Evolutionary conservation across 2,797 vertebrate species (phyloP), one percentile per base, ranked within the genome.

Genomic region (Echiichthys vipera): DNA sequence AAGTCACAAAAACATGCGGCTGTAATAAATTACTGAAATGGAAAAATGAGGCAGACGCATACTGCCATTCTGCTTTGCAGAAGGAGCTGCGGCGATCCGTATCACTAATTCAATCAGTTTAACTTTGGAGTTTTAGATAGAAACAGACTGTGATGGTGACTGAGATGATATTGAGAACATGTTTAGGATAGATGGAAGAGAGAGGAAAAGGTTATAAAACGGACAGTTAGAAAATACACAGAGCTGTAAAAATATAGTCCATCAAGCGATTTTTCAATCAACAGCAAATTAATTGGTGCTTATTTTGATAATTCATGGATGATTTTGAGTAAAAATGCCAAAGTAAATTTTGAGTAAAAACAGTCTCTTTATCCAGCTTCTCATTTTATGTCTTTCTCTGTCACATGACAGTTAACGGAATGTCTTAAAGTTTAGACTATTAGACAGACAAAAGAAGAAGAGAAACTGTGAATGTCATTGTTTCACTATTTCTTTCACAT

Each of bases 1-100:
- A 74, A 92, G 90, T 87, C 91, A 91, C 70, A 76, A 86, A 85
- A 92, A 91, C 87, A 91, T 12, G 62, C 76, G 80, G 84, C 75
- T 65, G 68, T 88, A 80, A 91, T 94, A 91, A 91, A 92, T 92
- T 79, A 91, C 55, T 17, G 65, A n/a, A 36, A 65, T 66, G 55
- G 39, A n/a, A 12, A 39, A 66, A 70, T 64, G 43, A 40, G 17
- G 62, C 67, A 67, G 49, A 58, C 71, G 37, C 69, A 65, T 39
- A 24, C 72, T 65, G 80, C 24, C 71, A 62, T 75, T 77, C 71
- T 73, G 71, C 53, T 81, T 84, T 40, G 34, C 63, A 75, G 73
- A 66, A 34, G 59, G 71, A 64, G 82, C 68, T 36, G 62, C 58
- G 43, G 79, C 40, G 67, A 80, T 65, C 73, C 57, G 46, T 78